Evolutionary conservation across 92 coral and sea anemone species (phyloP), one percentile per base, ranked within the genome.

Genomic region (Isaurus tuberculatus): DNA sequence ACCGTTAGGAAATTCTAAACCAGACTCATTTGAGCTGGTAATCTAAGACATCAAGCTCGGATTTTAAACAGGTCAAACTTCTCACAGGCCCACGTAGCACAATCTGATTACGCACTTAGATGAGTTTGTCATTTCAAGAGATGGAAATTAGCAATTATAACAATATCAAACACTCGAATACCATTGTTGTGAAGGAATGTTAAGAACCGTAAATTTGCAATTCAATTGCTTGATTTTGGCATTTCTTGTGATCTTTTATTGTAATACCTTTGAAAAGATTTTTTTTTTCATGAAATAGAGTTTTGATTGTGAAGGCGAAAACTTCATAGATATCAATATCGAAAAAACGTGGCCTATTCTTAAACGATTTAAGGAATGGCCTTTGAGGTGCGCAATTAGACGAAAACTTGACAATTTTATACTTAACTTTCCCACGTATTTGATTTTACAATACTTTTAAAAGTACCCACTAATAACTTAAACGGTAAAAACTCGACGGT

Each of bases 1-100:
- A 77, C 57, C 82, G 70, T 77, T 75, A 53, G 13, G 82, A 77
- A 77, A 77, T 48, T 65, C 23, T 55, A 77, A 60, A 77, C 82
- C n/a, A 27, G 64, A 57, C 68, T 77, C 14, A 3, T 31, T 60
- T 57, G 32, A 58, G 66, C 70, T 9, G 49, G 82, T 55, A 77
- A 77, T 33, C 69, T 16, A 53, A 77, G 36, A 34, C 19, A 26
- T 10, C 1, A 22, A 4, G 82, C 55, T 77, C 82, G 53, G 70
- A 20, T 74, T 77, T 19, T 5, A 58, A 58, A 48, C 82, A 36
- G 69, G 82, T 77, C 70, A 58, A 57, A 57, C 58, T 77, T 67
- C 70, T 19, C 51, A 23, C 22, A 33, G 33, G 81, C 68, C 82
- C 82, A 65, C 82, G 82, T 57, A 58, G 68, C 55, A 58, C 26